A percentile compares a stretch with the other conserved stretches of the same genome.
Evolutionary conservation across 2,113 vertebrate genomes (phyloP).

Genomic region (Noctilio leporinus): DNA sequence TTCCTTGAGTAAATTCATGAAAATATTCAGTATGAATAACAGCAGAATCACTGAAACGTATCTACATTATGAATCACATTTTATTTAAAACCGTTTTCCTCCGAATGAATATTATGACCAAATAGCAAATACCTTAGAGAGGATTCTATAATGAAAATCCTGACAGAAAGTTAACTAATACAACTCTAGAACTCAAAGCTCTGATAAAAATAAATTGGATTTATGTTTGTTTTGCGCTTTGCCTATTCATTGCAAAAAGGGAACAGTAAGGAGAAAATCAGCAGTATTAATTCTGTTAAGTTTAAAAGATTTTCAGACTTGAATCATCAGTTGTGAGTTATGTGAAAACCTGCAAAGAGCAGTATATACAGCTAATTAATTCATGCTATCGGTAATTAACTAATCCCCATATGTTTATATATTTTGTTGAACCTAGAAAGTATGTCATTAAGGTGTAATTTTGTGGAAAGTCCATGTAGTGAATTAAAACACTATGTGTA

Average conservation of each 20-base stretch:
- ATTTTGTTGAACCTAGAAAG: conserved; percentile 41
- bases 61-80: not conserved
- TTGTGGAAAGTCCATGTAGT: not conserved
- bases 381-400: conserved; percentile 26
- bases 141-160: not conserved
- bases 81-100: not conserved
- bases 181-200: not conserved
- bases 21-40: not conserved
- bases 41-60: not conserved
- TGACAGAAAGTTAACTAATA: not conserved
- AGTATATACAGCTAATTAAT: not conserved
- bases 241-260: not conserved
- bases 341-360: not conserved
- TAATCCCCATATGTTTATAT: not conserved
- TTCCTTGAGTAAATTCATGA: not conserved
- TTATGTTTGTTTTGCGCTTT: not conserved
- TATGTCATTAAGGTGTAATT: not conserved
- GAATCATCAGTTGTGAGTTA: not conserved
- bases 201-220: conserved; percentile 16
- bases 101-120: not conserved
- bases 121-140: not conserved
- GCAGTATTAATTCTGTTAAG: not conserved
- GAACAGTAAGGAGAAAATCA: not conserved
- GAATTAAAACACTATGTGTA: conserved; percentile 11
- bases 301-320: not conserved